Evolutionary conservation across 2,888 invertebrate species (phyloP).

Genomic region (Cryptophagus acutangulus): DNA sequence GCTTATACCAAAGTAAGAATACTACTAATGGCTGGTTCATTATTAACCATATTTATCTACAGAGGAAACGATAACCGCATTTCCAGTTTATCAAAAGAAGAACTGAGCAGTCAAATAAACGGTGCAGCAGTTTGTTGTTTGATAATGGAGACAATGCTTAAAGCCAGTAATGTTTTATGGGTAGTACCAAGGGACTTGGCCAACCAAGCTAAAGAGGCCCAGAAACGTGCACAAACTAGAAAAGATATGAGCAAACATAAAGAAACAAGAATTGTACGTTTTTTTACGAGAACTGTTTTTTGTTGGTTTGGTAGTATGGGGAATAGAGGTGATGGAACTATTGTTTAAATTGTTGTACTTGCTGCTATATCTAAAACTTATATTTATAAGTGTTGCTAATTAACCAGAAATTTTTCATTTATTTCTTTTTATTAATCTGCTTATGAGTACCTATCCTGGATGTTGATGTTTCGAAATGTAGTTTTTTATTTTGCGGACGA

Average conservation of each 20-base stretch:
- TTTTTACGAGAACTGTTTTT: conserved; percentile 32
- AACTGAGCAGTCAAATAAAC: conserved; percentile 58
- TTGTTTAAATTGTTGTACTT: too few species aligned
- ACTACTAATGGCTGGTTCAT: too few species aligned
- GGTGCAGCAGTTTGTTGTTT: conserved; percentile 85
- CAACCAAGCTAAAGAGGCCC: conserved; percentile 54
- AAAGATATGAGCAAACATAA: conserved; percentile 39
- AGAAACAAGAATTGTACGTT: conserved; percentile 42
- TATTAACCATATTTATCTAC: too few species aligned
- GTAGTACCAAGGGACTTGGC: conserved; percentile 69
- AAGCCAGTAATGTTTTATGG: conserved; percentile 74
- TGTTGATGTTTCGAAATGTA: too few species aligned
- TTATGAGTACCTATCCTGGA: too few species aligned
- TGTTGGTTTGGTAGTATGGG: conserved; percentile 31
- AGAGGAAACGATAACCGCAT: conserved; percentile 30
- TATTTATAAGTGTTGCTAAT: too few species aligned
- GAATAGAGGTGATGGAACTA: conserved; percentile 33
- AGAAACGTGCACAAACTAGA: conserved; percentile 38
- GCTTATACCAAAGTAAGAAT: conserved; percentile 40
- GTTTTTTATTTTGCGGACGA: too few species aligned
- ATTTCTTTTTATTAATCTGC: too few species aligned
- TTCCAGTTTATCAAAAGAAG: conserved; percentile 37
- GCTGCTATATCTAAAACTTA: too few species aligned
- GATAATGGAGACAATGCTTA: conserved; percentile 78
- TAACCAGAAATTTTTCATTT: too few species aligned